Percentiles rank a stretch among this genome's conserved stretches.
Conservation (phyloP, 1,140 invertebrate genomes). For the Bombus haemorrhoidalis region DNA sequence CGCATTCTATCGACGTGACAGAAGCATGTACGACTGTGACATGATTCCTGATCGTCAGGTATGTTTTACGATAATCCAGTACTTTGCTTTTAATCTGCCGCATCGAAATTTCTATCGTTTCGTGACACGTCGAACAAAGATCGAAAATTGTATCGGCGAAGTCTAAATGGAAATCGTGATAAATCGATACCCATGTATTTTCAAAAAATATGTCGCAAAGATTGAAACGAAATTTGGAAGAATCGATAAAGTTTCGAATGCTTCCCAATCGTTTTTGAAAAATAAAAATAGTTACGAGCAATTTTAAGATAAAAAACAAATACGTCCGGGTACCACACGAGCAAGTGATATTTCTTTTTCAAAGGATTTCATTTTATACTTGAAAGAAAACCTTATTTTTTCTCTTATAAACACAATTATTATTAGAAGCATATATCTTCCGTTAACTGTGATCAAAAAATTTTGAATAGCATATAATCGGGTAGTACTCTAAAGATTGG, state of each 20-base stretch:
- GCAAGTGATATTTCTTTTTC: background rate
- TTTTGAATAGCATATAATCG: background rate
- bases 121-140: background rate
- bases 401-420: background rate
- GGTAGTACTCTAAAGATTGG: background rate
- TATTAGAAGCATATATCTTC: background rate
- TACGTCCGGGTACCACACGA: background rate
- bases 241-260: too few relatives aligned
- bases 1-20: slow-evolving; percentile 65
- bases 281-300: background rate
- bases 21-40: slow-evolving; percentile 80
- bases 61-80: slow-evolving; percentile 50
- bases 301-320: background rate
- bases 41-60: slow-evolving; percentile 80
- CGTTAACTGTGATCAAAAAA: background rate
- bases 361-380: background rate
- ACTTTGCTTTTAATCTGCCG: slow-evolving; percentile 8
- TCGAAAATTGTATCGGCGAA: background rate
- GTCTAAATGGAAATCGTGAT: background rate
- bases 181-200: background rate
- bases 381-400: background rate
- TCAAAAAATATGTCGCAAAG: too few relatives aligned
- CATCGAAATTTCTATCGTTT: background rate
- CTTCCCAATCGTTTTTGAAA: too few relatives aligned
- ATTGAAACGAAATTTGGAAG: background rate